Evolutionary conservation across 2,888 invertebrate species (phyloP).

Genomic region (Cataglyphis livida): DNA sequence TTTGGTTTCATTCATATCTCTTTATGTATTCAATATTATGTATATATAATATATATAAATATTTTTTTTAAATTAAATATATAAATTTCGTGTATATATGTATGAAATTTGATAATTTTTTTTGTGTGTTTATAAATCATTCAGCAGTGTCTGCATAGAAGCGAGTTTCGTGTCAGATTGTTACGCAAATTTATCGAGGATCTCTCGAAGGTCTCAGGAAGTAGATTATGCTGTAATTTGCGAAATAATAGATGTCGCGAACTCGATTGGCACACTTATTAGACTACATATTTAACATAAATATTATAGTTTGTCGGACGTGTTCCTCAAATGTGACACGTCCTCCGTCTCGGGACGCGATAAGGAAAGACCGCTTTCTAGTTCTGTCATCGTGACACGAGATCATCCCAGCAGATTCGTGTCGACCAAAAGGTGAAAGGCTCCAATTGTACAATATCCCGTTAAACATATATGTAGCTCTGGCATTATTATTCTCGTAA

Average conservation of each 20-base stretch:
- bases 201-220: background rate
- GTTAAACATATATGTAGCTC: background rate
- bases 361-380: slow-evolving; percentile 57
- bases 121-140: background rate
- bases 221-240: slow-evolving; percentile 3
- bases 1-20: slow-evolving; percentile 59
- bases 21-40: background rate
- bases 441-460: slow-evolving; percentile 46
- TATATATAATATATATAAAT: background rate
- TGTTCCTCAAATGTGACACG: background rate
- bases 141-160: background rate
- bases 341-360: background rate
- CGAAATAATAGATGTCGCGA: background rate
- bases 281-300: background rate
- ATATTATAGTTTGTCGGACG: background rate
- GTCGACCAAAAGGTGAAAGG: slow-evolving; percentile 67
- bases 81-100: background rate
- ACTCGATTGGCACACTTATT: background rate
- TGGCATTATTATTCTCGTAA: too few relatives aligned
- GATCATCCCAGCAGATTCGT: slow-evolving; percentile 22
- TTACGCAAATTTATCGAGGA: background rate
- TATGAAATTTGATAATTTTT: background rate
- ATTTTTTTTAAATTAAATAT: background rate
- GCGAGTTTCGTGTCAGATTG: background rate
- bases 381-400: slow-evolving; percentile 54